Conservation (phyloP, 1,140 invertebrate genomes). For the Drosophila lacteicornis region DNA sequence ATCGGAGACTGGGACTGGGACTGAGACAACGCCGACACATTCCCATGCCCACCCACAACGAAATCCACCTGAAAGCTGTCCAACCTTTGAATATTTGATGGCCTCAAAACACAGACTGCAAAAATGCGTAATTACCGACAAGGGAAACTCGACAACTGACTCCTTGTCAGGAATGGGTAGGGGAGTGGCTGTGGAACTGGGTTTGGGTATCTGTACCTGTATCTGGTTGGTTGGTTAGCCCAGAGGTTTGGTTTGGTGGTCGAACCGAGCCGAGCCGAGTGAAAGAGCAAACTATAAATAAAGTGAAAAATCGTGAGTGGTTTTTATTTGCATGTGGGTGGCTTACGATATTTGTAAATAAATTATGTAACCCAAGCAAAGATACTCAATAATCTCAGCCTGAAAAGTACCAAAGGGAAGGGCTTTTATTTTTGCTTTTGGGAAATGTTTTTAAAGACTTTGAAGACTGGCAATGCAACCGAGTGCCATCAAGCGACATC, state of each 20-base stretch:
- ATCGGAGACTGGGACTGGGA: conserved; percentile 7
- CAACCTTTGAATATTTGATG: conserved; percentile 50
- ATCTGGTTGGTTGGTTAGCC: background rate
- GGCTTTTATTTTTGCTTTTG: background rate
- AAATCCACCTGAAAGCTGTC: conserved; percentile 20
- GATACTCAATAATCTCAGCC: background rate
- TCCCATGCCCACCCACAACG: conserved; percentile 6
- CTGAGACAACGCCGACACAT: conserved; percentile 22
- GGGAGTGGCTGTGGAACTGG: background rate
- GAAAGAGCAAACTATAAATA: conserved; percentile 50
- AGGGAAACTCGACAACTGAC: conserved; percentile 53
- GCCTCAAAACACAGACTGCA: conserved; percentile 46
- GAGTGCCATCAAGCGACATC: background rate
- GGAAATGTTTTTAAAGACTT: background rate
- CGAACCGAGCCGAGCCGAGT: background rate
- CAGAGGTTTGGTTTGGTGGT: background rate
- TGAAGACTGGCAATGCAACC: background rate
- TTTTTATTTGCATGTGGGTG: conserved; percentile 35
- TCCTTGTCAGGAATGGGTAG: conserved; percentile 8
- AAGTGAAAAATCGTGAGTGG: conserved; percentile 36
- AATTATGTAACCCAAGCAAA: conserved; percentile 35
- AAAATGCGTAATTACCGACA: conserved; percentile 57
- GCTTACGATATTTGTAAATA: conserved; percentile 40
- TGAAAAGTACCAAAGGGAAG: no score
- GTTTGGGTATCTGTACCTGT: background rate